Conservation (phyloP, 1,140 invertebrate genomes). For the Apis cerana region DNA sequence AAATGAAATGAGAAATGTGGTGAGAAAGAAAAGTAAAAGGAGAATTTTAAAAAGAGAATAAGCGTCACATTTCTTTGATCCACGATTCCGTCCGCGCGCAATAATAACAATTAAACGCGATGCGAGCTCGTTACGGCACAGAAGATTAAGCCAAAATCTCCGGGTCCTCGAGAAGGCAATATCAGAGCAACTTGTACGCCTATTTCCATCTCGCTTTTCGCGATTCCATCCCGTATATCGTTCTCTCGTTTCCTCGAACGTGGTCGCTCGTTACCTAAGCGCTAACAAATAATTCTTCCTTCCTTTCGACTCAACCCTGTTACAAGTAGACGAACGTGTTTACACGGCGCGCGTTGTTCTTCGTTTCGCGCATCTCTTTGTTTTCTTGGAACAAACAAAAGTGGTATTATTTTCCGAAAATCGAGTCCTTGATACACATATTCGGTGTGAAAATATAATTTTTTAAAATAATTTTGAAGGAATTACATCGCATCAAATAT, state of each 20-base stretch:
- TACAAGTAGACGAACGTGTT: constrained; percentile 56
- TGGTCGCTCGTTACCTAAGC: constrained; percentile 58
- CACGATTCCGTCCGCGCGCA: constrained; percentile 39
- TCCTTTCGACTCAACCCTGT: constrained; percentile 60
- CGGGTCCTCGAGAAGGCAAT: constrained; percentile 21
- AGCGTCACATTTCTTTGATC: not conserved
- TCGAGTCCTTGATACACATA: not conserved
- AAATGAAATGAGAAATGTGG: too few species aligned
- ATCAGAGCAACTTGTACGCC: constrained; percentile 35
- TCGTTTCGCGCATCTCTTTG: constrained; percentile 41
- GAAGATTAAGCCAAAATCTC: constrained; percentile 60
- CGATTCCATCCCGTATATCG: too few species aligned
- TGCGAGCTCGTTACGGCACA: constrained; percentile 46
- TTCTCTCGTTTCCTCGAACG: not conserved
- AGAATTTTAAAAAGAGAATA: not conserved
- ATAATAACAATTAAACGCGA: constrained; percentile 60
- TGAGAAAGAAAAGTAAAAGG: not conserved
- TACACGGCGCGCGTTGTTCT: constrained; percentile 50
- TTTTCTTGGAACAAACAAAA: constrained; percentile 12
- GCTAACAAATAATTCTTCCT: constrained; percentile 61
- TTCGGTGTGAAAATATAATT: not conserved
- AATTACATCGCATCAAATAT: not conserved
- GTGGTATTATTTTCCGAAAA: too few species aligned
- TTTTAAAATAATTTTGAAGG: not conserved
- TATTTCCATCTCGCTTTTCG: not conserved